These are phyloP conservation scores for Trichonephila clavata DNA, from an alignment of 1,140 invertebrate species.

Conservation along the genomic window DNA sequence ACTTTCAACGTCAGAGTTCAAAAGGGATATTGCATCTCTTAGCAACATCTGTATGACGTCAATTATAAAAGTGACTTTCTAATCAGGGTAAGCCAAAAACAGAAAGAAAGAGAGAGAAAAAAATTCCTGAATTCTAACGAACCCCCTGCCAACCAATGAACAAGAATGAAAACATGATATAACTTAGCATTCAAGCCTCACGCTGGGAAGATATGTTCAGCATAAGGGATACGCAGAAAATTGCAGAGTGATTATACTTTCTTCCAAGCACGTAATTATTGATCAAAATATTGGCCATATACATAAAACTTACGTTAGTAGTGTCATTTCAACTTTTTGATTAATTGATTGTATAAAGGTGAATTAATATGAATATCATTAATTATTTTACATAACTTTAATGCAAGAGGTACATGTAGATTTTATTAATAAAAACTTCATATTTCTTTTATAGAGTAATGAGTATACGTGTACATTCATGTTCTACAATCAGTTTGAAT, in stretches of 20 bases:
- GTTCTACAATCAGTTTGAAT: too few species aligned
- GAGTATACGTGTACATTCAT: too few species aligned
- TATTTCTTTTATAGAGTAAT: too few species aligned
- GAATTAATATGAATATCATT: too few species aligned
- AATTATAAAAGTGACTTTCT: background rate
- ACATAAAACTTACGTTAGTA: background rate
- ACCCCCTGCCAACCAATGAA: background rate
- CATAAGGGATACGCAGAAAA: background rate
- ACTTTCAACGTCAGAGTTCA: too few species aligned
- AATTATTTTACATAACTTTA: too few species aligned
- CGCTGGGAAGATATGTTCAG: background rate
- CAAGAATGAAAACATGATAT: background rate
- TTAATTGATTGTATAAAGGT: too few species aligned
- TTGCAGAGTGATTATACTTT: background rate
- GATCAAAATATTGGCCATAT: background rate
- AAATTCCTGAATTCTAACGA: background rate
- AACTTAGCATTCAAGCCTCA: background rate
- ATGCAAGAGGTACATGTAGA: too few species aligned
- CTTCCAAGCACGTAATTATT: background rate
- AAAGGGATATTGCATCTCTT: background rate
- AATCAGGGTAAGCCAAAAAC: background rate
- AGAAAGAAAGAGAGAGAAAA: background rate
- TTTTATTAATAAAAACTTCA: too few species aligned
- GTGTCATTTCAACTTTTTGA: background rate
- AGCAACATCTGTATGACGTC: background rate